phyloP scores from a whole-genome alignment of 2,888 invertebrate species.

The Rambutsinella grinnellia region DNA sequence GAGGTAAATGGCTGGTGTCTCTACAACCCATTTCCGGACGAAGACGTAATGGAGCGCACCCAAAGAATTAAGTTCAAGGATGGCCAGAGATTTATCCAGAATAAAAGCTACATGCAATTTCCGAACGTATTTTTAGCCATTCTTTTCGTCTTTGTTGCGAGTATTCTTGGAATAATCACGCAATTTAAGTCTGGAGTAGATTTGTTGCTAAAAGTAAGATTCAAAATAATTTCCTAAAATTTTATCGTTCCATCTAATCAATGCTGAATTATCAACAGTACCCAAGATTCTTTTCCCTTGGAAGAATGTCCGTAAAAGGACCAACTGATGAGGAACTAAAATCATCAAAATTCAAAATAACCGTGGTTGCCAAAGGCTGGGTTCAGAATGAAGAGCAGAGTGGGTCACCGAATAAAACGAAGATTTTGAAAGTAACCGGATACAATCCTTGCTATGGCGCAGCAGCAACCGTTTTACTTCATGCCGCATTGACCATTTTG shows the following conservation, averaged over 20 bases:
- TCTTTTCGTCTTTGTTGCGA: conserved; percentile 73
- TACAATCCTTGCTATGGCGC: conserved; percentile 86
- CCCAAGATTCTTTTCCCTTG: conserved; percentile 72
- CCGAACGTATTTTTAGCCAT: conserved; percentile 72
- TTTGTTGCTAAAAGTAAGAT: conserved; percentile 76
- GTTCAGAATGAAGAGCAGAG: conserved; percentile 69
- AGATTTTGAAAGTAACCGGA: conserved; percentile 78
- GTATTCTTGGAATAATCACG: conserved; percentile 75
- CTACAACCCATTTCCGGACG: conserved; percentile 87
- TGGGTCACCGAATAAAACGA: conserved; percentile 75
- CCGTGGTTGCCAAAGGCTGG: conserved; percentile 86
- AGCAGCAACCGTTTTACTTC: conserved; percentile 81
- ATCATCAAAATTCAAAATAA: conserved; percentile 77
- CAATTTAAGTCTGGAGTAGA: conserved; percentile 76
- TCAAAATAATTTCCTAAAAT: conserved; percentile 24
- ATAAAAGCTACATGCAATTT: conserved; percentile 80
- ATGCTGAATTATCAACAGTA: conserved; percentile 69
- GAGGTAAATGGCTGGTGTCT: conserved; percentile 75
- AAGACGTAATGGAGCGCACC: conserved; percentile 82
- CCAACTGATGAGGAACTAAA: conserved; percentile 76
- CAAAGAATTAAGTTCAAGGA: conserved; percentile 81
- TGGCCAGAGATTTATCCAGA: conserved; percentile 81
- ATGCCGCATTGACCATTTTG: conserved; percentile 81
- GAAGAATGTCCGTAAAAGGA: conserved; percentile 76
- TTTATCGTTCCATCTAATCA: too few species aligned